Evolutionary conservation across 2,113 vertebrate species (phyloP).

Genomic region (Chrysemys picta): DNA sequence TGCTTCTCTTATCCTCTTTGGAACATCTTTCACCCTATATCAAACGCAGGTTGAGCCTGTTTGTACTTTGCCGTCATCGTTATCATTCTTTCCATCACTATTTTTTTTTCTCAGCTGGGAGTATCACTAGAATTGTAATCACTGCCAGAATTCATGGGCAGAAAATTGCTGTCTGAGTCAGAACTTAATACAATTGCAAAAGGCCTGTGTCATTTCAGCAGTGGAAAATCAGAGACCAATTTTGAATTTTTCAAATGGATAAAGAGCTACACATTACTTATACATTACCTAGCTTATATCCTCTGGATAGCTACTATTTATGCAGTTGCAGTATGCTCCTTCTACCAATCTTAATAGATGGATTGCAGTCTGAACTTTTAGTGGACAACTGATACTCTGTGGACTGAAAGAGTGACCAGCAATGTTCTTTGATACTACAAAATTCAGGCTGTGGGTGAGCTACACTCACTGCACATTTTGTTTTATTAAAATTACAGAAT

Average conservation of each 20-base stretch:
- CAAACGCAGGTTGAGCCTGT: background rate
- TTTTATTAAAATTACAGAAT: background rate
- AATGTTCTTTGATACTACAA: constrained; percentile 8
- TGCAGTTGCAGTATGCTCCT: background rate
- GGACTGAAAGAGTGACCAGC: constrained; percentile 11
- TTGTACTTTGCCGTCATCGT: background rate
- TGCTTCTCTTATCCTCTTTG: background rate
- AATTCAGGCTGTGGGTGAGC: background rate
- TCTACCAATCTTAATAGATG: background rate
- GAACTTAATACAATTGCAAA: constrained; percentile 48
- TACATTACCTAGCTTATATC: constrained; percentile 23
- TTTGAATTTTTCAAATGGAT: constrained; percentile 31
- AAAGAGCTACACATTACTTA: constrained; percentile 13
- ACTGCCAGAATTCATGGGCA: constrained; percentile 29
- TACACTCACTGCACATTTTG: background rate
- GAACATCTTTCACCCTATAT: background rate
- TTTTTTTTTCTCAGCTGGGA: constrained; percentile 5
- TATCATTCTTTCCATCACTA: background rate
- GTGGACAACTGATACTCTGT: background rate
- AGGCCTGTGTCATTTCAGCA: constrained; percentile 7
- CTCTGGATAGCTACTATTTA: constrained; percentile 6
- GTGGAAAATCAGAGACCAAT: background rate
- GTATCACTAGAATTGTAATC: constrained; percentile 2
- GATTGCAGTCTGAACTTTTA: background rate
- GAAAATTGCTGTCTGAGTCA: constrained; percentile 50